Conservation (phyloP, 2,113 vertebrate species). For the Anas platyrhynchos region DNA sequence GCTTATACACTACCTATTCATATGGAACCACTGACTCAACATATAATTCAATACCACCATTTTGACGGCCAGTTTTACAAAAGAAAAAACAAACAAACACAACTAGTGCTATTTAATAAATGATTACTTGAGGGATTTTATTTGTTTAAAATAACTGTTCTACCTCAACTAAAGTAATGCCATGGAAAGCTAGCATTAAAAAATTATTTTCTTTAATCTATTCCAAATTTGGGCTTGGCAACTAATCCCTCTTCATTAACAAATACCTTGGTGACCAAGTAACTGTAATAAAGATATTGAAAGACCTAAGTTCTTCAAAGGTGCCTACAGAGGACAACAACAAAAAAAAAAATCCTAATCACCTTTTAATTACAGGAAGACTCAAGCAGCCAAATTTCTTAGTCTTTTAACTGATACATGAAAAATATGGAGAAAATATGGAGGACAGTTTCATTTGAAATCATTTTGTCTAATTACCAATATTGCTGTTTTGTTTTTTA, state of each 20-base stretch:
- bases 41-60: background rate
- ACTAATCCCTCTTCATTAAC: conserved; percentile 8
- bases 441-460: background rate
- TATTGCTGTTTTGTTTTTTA: background rate
- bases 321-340: background rate
- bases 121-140: conserved; percentile 35
- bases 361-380: background rate
- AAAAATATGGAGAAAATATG: background rate
- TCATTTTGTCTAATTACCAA: background rate
- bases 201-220: conserved; percentile 25
- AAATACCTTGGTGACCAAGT: background rate
- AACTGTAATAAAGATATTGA: background rate
- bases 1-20: background rate
- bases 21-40: background rate
- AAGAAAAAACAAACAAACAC: background rate
- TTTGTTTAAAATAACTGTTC: conserved; percentile 35
- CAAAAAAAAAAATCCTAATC: background rate
- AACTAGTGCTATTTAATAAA: conserved; percentile 37
- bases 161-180: conserved; percentile 6
- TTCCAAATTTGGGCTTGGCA: conserved; percentile 7
- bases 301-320: background rate
- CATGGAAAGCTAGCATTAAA: conserved; percentile 39
- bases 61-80: background rate
- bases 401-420: background rate
- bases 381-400: background rate